Percentiles rank a stretch among this genome's conserved stretches.
Evolutionary conservation across 23 tunicate genomes (phyloP).

Genomic region (Aplidium turbinatum): DNA sequence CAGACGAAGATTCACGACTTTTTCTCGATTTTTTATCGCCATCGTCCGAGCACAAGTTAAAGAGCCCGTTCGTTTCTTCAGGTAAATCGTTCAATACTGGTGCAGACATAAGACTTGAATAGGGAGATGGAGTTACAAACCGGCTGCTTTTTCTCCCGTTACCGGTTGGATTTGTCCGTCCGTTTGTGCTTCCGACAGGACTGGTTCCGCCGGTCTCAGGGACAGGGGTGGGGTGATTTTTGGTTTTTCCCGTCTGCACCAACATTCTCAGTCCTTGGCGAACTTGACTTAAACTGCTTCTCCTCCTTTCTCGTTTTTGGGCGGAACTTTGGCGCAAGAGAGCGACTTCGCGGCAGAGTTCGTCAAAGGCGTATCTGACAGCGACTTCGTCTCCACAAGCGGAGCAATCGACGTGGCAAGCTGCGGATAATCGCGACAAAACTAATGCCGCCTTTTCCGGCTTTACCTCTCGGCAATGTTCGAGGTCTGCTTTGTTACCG

Average conservation of each 20-base stretch:
- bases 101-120: slow-evolving; percentile 58
- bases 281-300: slow-evolving; percentile 84
- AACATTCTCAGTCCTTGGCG: slow-evolving; percentile 74
- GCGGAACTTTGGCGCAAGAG: slow-evolving; percentile 36
- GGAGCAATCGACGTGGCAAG: slow-evolving; percentile 74
- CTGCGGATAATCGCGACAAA: slow-evolving; percentile 40
- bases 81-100: slow-evolving; percentile 57
- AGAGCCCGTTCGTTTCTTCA: slow-evolving; percentile 34
- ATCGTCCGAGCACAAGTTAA: not conserved
- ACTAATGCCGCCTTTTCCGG: slow-evolving; percentile 50
- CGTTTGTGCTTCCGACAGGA: slow-evolving; percentile 31
- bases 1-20: slow-evolving; percentile 9
- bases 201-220: slow-evolving; percentile 35
- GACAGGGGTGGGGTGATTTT: slow-evolving; percentile 21
- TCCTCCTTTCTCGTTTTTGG: slow-evolving; percentile 66
- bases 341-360: slow-evolving; percentile 90
- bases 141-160: slow-evolving; percentile 20
- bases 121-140: slow-evolving; percentile 45
- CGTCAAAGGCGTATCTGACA: slow-evolving; percentile 79
- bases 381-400: slow-evolving; percentile 69
- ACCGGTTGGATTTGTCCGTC: slow-evolving; percentile 12
- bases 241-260: slow-evolving; percentile 73
- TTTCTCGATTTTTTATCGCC: slow-evolving; percentile 8
- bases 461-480: slow-evolving; percentile 66
- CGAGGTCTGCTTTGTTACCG: slow-evolving; percentile 84